These are phyloP conservation scores for Geodia barretti DNA, from an alignment of 37 sponge, comb jelly and placozoan genomes.

Conservation along the genomic window DNA sequence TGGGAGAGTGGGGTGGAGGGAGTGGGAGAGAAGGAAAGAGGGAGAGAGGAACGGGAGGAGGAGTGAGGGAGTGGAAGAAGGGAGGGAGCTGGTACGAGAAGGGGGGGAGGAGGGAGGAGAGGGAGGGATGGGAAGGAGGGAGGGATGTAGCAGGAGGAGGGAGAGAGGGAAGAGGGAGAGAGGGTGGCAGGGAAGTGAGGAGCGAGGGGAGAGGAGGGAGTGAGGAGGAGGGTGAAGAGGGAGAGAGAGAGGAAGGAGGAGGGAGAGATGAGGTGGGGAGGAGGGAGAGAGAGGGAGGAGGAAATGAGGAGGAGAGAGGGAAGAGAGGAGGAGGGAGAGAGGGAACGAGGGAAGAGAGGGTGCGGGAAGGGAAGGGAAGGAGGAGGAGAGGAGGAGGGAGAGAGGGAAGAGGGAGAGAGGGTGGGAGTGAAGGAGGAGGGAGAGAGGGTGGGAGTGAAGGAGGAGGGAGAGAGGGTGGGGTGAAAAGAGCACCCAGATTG, in stretches of 20 bases:
- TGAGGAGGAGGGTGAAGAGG: neutral
- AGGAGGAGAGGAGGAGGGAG: neutral
- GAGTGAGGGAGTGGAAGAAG: too few species aligned
- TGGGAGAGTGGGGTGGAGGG: too few species aligned
- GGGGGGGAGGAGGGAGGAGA: neutral
- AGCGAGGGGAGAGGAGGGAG: neutral
- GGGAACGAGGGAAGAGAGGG: neutral
- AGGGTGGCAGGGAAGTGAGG: neutral
- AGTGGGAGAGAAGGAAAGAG: too few species aligned
- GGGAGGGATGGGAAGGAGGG: neutral
- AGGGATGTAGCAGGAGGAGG: neutral
- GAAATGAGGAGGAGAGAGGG: constrained; percentile 2
- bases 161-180: neutral
- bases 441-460: constrained; percentile 3
- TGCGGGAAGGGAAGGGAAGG: neutral
- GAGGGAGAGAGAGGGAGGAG: neutral
- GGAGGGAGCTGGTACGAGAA: neutral
- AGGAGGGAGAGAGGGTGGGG: constrained; percentile 6
- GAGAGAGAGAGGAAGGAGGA: constrained; percentile 1
- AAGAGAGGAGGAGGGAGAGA: neutral
- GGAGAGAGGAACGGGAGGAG: too few species aligned
- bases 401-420: neutral
- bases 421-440: neutral
- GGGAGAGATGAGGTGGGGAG: neutral
- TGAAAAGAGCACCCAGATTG: too few species aligned